Evolutionary conservation across 2,888 invertebrate species (phyloP).

Genomic region (Dendrolimus pini): DNA sequence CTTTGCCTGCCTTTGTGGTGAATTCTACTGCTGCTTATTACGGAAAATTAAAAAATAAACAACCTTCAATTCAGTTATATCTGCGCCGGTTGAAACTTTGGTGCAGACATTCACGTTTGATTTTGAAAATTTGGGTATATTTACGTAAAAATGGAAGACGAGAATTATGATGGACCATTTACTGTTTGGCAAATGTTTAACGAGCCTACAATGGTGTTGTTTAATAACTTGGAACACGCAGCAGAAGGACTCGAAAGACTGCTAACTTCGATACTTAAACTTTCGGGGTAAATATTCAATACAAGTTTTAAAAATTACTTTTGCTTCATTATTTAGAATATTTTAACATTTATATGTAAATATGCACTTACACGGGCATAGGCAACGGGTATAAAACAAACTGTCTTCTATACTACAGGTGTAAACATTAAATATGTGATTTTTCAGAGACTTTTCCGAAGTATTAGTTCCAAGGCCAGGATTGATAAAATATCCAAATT

Average conservation of each 20-base stretch:
- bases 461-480: conserved; percentile 71
- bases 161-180: conserved; percentile 60
- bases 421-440: background rate
- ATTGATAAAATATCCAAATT: conserved; percentile 51
- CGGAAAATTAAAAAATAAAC: background rate
- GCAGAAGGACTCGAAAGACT: conserved; percentile 73
- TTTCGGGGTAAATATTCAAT: conserved; percentile 54
- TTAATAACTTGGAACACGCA: conserved; percentile 74
- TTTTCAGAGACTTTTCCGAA: conserved; percentile 66
- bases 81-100: background rate
- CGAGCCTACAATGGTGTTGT: conserved; percentile 75
- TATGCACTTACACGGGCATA: too few relatives aligned
- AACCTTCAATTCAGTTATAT: background rate
- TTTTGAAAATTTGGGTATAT: too few relatives aligned
- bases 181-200: conserved; percentile 81
- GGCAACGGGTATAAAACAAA: too few relatives aligned
- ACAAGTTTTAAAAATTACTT: background rate
- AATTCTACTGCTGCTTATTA: too few relatives aligned
- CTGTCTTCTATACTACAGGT: too few relatives aligned
- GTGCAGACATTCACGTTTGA: too few relatives aligned
- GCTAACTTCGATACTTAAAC: conserved; percentile 77
- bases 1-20: too few relatives aligned
- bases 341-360: too few relatives aligned
- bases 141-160: conserved; percentile 49
- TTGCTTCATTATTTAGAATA: too few relatives aligned